Base-by-base conservation (phyloP, 2,888 invertebrate species). In the Heterodera filipjevi region DNA sequence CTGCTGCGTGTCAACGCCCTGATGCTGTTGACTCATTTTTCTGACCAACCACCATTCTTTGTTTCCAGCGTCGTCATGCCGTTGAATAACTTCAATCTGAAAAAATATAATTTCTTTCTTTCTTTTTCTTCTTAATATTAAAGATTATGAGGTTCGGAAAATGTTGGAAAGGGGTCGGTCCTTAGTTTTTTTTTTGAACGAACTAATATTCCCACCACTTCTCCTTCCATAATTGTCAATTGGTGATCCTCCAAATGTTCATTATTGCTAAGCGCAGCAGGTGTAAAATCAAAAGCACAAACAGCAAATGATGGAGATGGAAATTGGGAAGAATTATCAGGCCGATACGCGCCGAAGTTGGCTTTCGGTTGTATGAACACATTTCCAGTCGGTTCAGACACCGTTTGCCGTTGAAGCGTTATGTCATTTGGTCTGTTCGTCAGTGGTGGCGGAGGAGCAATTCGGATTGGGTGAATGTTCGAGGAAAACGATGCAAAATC, bases 1-100 rank as follows among this genome's bases (percentile, higher is more conserved):
- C 27, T 79, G 79, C 72, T 79, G 66, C 30, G 33, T 35, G 8
- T 70, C 71, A 14, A 80, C 80, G 22, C 75, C 84, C 49, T 85
- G 85, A 27, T 77, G 76, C 71, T 79, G 59, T 35, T 64, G 53
- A 19, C 53, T 72, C 19, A 73, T 85, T 30, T 39, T 66, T 19
- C 81, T 82, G 27, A 86, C 83, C 12, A 85, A 77, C 49, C 84
- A 80, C 86, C 86, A 86, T 79, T 86, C 86, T 8, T 80, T 77
- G 70, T 86, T 86, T 22, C 86, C 85, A 39, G 83, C 84, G 59
- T 86, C 85, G 66, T 86, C 86, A 39, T 83, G 82, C 68, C 79
- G 76, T 75, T 82, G 81, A 6, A 85, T 66, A 12, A 85, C 77
- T 1, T 70, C 35, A 27, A 81, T 44, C 35, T 46, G 49, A 39